Evolutionary conservation across 2,888 invertebrate genomes (phyloP).

Genomic region (Clusia tigrina): DNA sequence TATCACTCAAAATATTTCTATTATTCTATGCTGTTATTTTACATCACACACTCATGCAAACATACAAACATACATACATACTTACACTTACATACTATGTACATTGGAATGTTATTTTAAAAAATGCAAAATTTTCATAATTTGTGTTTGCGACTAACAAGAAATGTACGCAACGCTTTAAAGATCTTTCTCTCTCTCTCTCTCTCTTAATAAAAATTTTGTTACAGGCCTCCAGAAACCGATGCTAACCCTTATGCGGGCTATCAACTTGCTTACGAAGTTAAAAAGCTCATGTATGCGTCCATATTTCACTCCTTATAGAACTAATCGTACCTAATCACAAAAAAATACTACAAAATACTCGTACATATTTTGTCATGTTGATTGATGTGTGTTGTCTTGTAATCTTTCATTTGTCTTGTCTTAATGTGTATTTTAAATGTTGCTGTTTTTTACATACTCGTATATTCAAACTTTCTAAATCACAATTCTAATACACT

Average conservation of each 20-base stretch:
- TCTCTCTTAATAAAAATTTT: slow-evolving; percentile 55
- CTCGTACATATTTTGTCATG: slow-evolving; percentile 26
- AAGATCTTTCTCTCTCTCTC: no score
- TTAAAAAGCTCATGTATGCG: slow-evolving; percentile 99
- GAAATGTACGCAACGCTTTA: slow-evolving; percentile 7
- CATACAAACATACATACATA: not conserved
- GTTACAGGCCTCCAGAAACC: slow-evolving; percentile 86
- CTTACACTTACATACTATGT: not conserved
- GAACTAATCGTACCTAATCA: slow-evolving; percentile 10
- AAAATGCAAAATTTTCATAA: no score
- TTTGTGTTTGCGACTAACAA: slow-evolving; percentile 7
- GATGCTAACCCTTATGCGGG: slow-evolving; percentile 95
- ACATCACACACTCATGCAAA: no score
- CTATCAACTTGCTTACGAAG: slow-evolving; percentile 99
- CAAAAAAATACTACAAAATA: no score
- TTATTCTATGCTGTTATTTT: no score
- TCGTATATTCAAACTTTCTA: not conserved
- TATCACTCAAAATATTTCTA: no score
- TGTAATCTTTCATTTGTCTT: not conserved
- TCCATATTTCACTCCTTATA: slow-evolving; percentile 63
- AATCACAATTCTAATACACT: not conserved
- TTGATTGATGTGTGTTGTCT: slow-evolving; percentile 14
- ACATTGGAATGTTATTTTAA: no score
- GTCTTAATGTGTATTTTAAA: not conserved
- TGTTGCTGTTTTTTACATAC: not conserved